Percentiles rank a stretch among this genome's conserved stretches.
Conservation (phyloP, 1,140 invertebrate species). For the Pseudomyrmex flavicornis region DNA sequence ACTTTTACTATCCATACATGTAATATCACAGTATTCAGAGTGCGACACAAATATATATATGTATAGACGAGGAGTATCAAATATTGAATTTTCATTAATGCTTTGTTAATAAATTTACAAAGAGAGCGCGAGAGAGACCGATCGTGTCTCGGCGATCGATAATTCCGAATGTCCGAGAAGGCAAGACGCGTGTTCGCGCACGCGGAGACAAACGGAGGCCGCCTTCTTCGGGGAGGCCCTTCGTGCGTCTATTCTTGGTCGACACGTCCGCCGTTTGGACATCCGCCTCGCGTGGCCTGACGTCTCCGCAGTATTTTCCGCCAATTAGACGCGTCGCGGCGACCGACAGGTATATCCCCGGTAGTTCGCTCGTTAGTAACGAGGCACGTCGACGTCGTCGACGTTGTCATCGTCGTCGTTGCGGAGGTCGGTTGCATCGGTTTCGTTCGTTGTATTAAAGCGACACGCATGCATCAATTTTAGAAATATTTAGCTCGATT, state of each 20-base stretch:
- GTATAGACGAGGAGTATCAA: neutral
- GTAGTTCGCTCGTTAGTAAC: slow-evolving; percentile 69
- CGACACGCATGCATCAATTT: slow-evolving; percentile 29
- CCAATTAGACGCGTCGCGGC: slow-evolving; percentile 77
- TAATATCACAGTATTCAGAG: too few species aligned
- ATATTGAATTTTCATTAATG: neutral
- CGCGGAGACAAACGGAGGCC: slow-evolving; percentile 17
- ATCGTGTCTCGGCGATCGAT: slow-evolving; percentile 28
- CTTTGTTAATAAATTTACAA: neutral
- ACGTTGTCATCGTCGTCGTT: slow-evolving; percentile 20
- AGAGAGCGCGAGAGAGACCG: neutral
- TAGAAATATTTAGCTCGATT: too few species aligned
- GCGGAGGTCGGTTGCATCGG: slow-evolving; percentile 15
- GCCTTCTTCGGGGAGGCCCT: slow-evolving; percentile 21
- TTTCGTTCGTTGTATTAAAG: slow-evolving; percentile 24
- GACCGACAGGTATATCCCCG: slow-evolving; percentile 73
- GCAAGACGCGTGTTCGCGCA: neutral
- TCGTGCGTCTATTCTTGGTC: slow-evolving; percentile 64
- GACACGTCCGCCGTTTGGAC: slow-evolving; percentile 64
- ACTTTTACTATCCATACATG: too few species aligned
- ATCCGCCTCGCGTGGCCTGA: slow-evolving; percentile 68
- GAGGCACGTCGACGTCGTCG: slow-evolving; percentile 55
- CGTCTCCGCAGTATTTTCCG: slow-evolving; percentile 77
- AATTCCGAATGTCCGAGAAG: slow-evolving; percentile 22
- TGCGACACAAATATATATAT: neutral